A percentile compares a stretch with the other conserved stretches of the same genome.
phyloP scores from a whole-genome alignment of 2,888 invertebrate species.

The Lacanobia wlatinum region DNA sequence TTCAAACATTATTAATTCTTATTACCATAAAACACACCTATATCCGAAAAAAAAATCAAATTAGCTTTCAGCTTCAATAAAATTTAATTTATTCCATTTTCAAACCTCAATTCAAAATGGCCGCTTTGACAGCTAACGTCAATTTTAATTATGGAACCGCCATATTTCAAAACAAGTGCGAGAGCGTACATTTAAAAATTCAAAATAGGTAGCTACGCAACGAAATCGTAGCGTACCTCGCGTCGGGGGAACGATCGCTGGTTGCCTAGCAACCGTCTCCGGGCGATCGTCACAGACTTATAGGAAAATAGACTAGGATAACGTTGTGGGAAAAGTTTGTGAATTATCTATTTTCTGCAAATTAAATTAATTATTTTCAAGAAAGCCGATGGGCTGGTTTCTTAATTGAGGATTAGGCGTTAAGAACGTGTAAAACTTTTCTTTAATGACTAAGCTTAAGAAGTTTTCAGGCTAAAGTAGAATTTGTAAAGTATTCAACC shows the following conservation, averaged over 20 bases:
- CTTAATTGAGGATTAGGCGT: too few relatives aligned
- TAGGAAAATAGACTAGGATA: constrained; percentile 40
- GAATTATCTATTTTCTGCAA: too few relatives aligned
- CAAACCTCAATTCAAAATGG: constrained; percentile 39
- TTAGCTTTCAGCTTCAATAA: constrained; percentile 36
- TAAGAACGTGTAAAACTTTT: too few relatives aligned
- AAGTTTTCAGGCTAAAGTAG: too few relatives aligned
- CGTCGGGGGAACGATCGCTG: constrained; percentile 76
- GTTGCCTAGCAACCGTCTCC: constrained; percentile 81
- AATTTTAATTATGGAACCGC: constrained; percentile 61
- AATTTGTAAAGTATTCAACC: too few relatives aligned
- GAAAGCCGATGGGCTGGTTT: too few relatives aligned
- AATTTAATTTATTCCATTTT: constrained; percentile 52
- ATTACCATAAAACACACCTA: constrained; percentile 37
- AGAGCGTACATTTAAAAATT: constrained; percentile 65
- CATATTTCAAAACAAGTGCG: constrained; percentile 56
- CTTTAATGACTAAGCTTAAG: too few relatives aligned
- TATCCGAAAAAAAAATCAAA: constrained; percentile 17
- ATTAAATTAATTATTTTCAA: too few relatives aligned
- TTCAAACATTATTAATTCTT: constrained; percentile 24
- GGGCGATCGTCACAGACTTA: constrained; percentile 66
- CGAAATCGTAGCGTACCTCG: constrained; percentile 70
- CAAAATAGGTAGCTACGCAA: constrained; percentile 69
- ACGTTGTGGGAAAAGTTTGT: too few relatives aligned
- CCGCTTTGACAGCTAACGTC: constrained; percentile 57